phyloP scores from a whole-genome alignment of 1,140 invertebrate species.

The Nylanderia fulva region DNA sequence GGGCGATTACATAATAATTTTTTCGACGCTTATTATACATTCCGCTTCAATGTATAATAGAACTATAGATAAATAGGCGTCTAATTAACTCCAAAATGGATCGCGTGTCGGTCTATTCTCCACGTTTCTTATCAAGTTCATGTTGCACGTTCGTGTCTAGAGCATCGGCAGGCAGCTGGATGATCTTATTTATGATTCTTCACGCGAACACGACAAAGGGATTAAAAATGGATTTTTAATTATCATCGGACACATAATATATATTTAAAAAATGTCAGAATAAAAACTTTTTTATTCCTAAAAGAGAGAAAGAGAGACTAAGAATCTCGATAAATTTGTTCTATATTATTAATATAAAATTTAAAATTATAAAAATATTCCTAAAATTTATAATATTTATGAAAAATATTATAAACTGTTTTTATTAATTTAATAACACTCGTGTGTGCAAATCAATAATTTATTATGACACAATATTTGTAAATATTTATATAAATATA shows the following conservation, averaged over 20 bases:
- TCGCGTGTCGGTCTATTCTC: slow-evolving; percentile 70
- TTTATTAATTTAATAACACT: background rate
- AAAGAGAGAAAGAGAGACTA: background rate
- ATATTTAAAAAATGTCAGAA: background rate
- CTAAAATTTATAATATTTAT: background rate
- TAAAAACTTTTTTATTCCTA: background rate
- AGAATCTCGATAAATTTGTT: background rate
- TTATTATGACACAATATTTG: background rate
- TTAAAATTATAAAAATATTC: no score
- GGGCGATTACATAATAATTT: background rate
- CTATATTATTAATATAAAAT: no score
- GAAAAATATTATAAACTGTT: background rate
- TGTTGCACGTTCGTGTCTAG: slow-evolving; percentile 45
- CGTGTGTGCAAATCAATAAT: background rate
- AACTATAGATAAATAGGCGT: slow-evolving; percentile 36
- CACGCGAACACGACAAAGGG: background rate
- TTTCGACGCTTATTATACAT: slow-evolving; percentile 36
- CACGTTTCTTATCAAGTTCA: slow-evolving; percentile 29
- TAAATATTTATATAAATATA: background rate
- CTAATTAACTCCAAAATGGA: slow-evolving; percentile 44
- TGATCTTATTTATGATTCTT: slow-evolving; percentile 24
- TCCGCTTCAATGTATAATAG: slow-evolving; percentile 1
- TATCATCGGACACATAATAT: background rate
- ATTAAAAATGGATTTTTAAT: slow-evolving; percentile 30
- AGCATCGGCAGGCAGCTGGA: slow-evolving; percentile 54